Percentiles rank a stretch among this genome's conserved stretches.
Evolutionary conservation across 1,140 invertebrate species (phyloP).

Genomic region (Zophobas morio): DNA sequence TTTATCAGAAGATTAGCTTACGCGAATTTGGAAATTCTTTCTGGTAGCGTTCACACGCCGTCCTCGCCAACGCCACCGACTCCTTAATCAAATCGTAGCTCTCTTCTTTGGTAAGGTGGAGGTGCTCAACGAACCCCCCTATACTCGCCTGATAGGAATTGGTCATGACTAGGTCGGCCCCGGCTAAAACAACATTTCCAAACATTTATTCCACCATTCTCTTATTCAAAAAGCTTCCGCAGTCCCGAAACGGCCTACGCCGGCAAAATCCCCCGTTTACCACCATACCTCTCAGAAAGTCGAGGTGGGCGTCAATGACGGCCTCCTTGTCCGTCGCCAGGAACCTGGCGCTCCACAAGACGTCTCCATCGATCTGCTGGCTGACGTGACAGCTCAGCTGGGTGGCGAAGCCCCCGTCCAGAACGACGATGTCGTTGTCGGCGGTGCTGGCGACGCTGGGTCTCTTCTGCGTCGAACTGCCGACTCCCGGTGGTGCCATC

Average conservation of each 20-base stretch:
- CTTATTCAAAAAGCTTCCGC: background rate
- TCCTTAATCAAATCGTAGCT: constrained; percentile 78
- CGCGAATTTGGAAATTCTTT: constrained; percentile 68
- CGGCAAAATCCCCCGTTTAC: constrained; percentile 75
- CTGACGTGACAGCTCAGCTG: constrained; percentile 81
- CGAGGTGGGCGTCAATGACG: constrained; percentile 82
- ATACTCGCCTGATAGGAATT: constrained; percentile 92
- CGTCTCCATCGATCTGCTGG: constrained; percentile 80
- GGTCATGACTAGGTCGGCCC: constrained; percentile 87
- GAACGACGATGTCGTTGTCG: constrained; percentile 69
- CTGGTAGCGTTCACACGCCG: constrained; percentile 73
- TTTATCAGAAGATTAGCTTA: constrained; percentile 46
- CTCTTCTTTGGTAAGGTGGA: constrained; percentile 75
- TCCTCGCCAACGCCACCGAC: constrained; percentile 79
- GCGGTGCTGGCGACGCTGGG: constrained; percentile 5
- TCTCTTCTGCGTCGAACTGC: constrained; percentile 52
- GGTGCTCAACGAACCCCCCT: constrained; percentile 80
- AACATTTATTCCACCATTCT: background rate
- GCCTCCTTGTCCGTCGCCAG: constrained; percentile 80
- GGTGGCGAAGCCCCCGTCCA: constrained; percentile 86
- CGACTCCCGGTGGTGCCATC: constrained; percentile 60
- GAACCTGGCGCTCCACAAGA: constrained; percentile 87
- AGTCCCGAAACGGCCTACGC: background rate
- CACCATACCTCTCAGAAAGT: constrained; percentile 77
- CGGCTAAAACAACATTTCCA: constrained; percentile 72